Evolutionary conservation across 2,888 invertebrate genomes (phyloP).

Genomic region (Aplocera efformata): DNA sequence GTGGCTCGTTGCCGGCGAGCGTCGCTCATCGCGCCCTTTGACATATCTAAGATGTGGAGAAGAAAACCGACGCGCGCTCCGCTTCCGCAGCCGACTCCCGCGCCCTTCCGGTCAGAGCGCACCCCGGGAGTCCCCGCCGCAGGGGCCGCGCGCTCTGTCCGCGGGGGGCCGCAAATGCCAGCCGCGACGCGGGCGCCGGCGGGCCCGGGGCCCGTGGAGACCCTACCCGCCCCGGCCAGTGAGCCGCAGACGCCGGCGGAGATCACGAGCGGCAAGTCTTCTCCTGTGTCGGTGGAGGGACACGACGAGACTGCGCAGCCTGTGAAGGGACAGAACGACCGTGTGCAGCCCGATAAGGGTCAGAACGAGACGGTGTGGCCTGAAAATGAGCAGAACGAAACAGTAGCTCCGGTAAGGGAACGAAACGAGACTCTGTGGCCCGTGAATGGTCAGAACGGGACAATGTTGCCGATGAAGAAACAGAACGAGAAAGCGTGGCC

Average conservation of each 20-base stretch:
- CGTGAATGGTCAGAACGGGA: no score
- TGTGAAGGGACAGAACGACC: no score
- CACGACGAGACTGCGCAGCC: constrained; percentile 38
- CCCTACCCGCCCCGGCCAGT: background rate
- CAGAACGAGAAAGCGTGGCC: no score
- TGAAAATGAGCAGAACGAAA: no score
- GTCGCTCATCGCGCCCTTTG: constrained; percentile 59
- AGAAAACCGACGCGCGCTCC: constrained; percentile 36
- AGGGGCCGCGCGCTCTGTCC: no score
- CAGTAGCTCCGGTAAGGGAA: no score
- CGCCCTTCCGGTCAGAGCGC: constrained; percentile 31
- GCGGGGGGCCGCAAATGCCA: no score
- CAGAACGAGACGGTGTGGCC: no score
- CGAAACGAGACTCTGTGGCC: no score
- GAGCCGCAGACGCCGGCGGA: background rate
- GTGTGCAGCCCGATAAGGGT: no score
- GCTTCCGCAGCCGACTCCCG: constrained; percentile 36
- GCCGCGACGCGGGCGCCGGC: background rate
- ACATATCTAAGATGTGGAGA: constrained; percentile 56
- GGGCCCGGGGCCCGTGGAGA: background rate
- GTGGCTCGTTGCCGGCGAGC: constrained; percentile 39
- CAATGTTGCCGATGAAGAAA: no score
- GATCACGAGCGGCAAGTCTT: constrained; percentile 16
- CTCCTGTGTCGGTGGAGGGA: constrained; percentile 33
- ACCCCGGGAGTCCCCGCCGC: constrained; percentile 2